Conservation (phyloP, 2,113 vertebrate genomes). For the Hoplias malabaricus region DNA sequence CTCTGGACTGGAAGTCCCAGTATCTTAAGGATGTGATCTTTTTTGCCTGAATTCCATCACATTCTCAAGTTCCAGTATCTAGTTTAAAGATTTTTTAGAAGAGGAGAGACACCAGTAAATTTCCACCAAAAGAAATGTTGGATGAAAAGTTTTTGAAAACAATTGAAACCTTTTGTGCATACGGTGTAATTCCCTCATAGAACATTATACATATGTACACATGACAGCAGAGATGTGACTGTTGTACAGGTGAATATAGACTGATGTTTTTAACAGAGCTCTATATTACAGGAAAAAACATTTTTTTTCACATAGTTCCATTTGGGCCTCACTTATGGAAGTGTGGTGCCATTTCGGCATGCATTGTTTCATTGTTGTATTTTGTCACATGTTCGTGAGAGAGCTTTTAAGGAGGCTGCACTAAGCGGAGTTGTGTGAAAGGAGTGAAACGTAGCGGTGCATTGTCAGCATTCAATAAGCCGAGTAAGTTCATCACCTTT, state of each 20-base stretch:
- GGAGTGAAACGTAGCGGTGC: background rate
- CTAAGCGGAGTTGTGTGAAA: background rate
- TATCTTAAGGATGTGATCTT: no score
- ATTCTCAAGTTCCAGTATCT: no score
- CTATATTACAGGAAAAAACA: background rate
- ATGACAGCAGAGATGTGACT: no score
- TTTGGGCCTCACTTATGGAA: background rate
- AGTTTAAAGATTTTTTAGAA: no score
- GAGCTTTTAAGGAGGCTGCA: background rate
- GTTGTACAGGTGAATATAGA: background rate
- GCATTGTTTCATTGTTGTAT: constrained; percentile 2
- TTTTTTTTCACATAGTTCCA: background rate
- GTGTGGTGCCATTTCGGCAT: background rate
- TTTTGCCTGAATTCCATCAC: no score
- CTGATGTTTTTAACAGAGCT: background rate
- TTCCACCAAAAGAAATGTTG: no score
- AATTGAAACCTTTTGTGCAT: no score
- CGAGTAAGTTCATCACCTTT: background rate
- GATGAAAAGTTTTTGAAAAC: no score
- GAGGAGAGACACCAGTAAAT: no score
- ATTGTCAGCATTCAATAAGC: background rate
- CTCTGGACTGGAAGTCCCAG: no score
- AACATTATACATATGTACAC: no score
- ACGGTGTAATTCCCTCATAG: no score
- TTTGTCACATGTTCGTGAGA: background rate